Evolutionary conservation across 2,113 vertebrate genomes (phyloP).

Genomic region (Mungos mungo): DNA sequence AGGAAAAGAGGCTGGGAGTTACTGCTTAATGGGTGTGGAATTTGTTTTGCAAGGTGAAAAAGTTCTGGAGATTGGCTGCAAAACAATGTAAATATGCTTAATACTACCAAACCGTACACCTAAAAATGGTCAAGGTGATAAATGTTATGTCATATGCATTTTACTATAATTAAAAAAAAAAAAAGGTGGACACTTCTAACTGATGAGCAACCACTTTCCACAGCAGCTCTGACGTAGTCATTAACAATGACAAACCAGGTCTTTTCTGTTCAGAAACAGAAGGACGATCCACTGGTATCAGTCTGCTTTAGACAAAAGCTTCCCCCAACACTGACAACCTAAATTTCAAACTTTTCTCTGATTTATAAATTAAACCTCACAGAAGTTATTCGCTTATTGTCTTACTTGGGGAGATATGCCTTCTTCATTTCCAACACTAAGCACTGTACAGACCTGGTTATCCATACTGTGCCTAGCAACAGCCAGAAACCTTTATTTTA

Average conservation of each 20-base stretch:
- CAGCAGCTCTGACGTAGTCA: background rate
- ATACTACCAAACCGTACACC: background rate
- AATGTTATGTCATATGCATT: background rate
- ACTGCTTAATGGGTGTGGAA: background rate
- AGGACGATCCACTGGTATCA: background rate
- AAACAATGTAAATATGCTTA: background rate
- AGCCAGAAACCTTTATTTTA: background rate
- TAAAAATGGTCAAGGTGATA: background rate
- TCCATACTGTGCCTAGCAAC: no score
- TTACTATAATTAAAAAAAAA: background rate
- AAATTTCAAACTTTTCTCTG: background rate
- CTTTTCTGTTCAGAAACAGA: background rate
- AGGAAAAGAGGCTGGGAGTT: background rate
- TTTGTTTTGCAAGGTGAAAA: background rate
- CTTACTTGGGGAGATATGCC: background rate
- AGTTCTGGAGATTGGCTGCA: background rate
- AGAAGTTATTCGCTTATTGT: background rate
- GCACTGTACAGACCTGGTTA: background rate
- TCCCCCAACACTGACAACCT: background rate
- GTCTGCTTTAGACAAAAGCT: background rate
- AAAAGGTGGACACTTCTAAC: background rate
- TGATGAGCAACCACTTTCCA: background rate
- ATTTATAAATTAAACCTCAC: background rate
- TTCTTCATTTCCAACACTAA: constrained; percentile 1
- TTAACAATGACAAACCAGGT: background rate